phyloP scores from a whole-genome alignment of 2,113 vertebrate species.

The Leptodactylus fuscus region DNA sequence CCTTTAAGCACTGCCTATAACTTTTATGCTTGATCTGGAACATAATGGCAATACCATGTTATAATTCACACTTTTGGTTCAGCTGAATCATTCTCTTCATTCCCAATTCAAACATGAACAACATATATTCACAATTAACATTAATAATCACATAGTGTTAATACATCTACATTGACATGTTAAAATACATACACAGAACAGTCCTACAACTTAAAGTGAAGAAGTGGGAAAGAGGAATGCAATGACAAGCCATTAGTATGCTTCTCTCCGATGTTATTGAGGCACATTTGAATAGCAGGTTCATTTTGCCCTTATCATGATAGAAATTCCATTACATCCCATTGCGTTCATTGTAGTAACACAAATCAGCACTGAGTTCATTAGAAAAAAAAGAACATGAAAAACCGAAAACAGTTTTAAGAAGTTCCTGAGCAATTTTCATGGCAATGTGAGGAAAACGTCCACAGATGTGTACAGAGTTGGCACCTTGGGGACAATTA shows the following conservation, averaged over 20 bases:
- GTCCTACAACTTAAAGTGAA: conserved; percentile 33
- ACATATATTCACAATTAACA: conserved; percentile 36
- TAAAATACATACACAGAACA: conserved; percentile 27
- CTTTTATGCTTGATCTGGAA: conserved; percentile 4
- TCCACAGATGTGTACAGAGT: conserved; percentile 49
- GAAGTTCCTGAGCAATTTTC: conserved; percentile 57
- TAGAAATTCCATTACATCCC: conserved; percentile 2
- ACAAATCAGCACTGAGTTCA: conserved; percentile 22
- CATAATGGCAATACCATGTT: conserved; percentile 47
- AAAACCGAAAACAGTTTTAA: conserved; percentile 25
- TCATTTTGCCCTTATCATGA: neutral
- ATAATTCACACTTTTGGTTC: conserved; percentile 34
- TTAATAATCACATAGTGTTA: conserved; percentile 44
- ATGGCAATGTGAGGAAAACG: conserved; percentile 50
- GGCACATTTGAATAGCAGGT: conserved; percentile 48
- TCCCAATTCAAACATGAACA: conserved; percentile 24
- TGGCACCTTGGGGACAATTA: conserved; percentile 50
- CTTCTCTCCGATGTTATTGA: conserved; percentile 31
- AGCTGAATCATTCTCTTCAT: conserved; percentile 27
- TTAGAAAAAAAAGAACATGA: conserved; percentile 39
- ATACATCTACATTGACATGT: conserved; percentile 29
- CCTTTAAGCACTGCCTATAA: neutral
- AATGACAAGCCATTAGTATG: conserved; percentile 16
- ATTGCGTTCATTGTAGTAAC: conserved; percentile 24
- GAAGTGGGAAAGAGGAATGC: neutral